These are phyloP conservation scores for Ephydatia muelleri DNA, from an alignment of 37 sponge, comb jelly and placozoan genomes.

Conservation along the genomic window DNA sequence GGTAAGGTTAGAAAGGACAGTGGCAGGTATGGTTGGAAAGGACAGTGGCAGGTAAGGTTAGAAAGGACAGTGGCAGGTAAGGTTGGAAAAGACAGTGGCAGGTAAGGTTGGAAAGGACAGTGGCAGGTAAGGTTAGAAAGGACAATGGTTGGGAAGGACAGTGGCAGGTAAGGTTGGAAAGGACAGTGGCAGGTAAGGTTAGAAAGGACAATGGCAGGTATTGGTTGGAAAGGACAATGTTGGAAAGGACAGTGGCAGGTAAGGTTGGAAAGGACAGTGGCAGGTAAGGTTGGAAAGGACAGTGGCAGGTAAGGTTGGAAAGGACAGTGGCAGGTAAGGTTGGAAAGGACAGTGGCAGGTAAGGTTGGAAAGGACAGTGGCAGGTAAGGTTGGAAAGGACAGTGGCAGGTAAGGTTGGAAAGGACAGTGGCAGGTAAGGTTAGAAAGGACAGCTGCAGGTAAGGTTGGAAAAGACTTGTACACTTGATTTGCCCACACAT, in stretches of 20 bases:
- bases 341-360: neutral
- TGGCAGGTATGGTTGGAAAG: too few species aligned
- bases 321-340: neutral
- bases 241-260: too few species aligned
- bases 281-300: neutral
- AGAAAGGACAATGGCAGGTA: neutral
- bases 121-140: constrained; percentile 89
- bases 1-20: neutral
- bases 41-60: neutral
- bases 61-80: neutral
- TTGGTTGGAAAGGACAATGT: neutral
- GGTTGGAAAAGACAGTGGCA: neutral
- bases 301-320: neutral
- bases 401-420: neutral
- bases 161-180: neutral
- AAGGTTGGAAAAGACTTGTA: too few species aligned
- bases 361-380: neutral
- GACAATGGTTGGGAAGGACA: neutral
- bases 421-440: neutral
- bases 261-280: neutral
- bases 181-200: neutral
- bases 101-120: neutral
- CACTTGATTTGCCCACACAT: neutral
- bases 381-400: neutral
- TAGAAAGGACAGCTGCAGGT: neutral